A percentile compares a stretch with the other conserved stretches of the same genome.
Conservation (phyloP, 2,888 invertebrate species). For the Nudaria mundana region DNA sequence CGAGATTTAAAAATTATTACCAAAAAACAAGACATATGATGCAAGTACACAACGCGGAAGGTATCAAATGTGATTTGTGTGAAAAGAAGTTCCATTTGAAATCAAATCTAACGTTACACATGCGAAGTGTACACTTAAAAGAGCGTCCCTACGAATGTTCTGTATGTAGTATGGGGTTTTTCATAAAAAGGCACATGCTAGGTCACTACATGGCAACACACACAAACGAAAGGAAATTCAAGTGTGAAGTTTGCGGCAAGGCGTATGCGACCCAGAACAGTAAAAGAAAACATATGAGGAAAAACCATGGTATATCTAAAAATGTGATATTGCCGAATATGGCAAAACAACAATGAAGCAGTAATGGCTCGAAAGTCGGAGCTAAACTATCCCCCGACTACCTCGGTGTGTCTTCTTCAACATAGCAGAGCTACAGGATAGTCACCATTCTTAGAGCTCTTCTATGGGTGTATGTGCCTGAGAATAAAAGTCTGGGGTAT, state of each 20-base stretch:
- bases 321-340: conserved; percentile 19
- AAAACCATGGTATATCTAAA: conserved; percentile 56
- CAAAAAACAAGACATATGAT: conserved; percentile 73
- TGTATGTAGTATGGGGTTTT: conserved; percentile 71
- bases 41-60: conserved; percentile 66
- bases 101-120: conserved; percentile 63
- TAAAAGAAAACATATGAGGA: conserved; percentile 69
- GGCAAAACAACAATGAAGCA: conserved; percentile 12
- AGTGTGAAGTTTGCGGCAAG: conserved; percentile 82
- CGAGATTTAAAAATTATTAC: conserved; percentile 71
- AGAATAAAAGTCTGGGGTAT: too few species aligned
- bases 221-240: conserved; percentile 76
- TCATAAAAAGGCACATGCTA: conserved; percentile 68
- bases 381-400: too few species aligned
- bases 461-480: too few species aligned
- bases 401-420: too few species aligned
- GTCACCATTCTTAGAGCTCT: too few species aligned
- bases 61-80: conserved; percentile 68
- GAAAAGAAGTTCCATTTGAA: conserved; percentile 71
- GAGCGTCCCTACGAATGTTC: conserved; percentile 70
- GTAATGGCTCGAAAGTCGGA: too few species aligned
- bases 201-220: conserved; percentile 74
- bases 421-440: too few species aligned
- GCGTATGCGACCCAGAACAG: conserved; percentile 74
- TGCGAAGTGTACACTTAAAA: conserved; percentile 67